A percentile compares a stretch with the other conserved stretches of the same genome.
Evolutionary conservation across 2,888 invertebrate genomes (phyloP).

Genomic region (Idaea biselata): DNA sequence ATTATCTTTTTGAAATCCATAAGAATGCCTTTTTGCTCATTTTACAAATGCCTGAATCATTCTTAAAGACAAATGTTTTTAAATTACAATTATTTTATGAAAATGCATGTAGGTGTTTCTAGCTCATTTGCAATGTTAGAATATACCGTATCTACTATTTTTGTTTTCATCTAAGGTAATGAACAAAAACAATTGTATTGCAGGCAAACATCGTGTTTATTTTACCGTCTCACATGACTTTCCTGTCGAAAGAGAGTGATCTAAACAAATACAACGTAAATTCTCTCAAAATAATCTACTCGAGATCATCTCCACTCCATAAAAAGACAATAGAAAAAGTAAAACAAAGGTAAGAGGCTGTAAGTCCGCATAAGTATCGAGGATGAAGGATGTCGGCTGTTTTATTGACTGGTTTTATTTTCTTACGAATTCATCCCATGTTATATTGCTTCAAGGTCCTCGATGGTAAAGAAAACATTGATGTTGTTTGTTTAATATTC

Average conservation of each 20-base stretch:
- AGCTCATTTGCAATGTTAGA: too few relatives aligned
- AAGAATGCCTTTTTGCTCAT: too few relatives aligned
- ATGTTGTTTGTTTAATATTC: neutral
- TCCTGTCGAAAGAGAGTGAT: slow-evolving; percentile 45
- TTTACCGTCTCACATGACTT: slow-evolving; percentile 47
- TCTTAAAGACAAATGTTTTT: too few relatives aligned
- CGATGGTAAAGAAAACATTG: neutral
- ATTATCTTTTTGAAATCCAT: too few relatives aligned
- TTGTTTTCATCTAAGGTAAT: too few relatives aligned
- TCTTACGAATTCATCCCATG: slow-evolving; percentile 10
- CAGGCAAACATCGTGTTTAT: slow-evolving; percentile 57
- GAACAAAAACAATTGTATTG: too few relatives aligned
- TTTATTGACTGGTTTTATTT: slow-evolving; percentile 24
- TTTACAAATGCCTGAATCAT: too few relatives aligned
- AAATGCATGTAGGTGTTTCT: too few relatives aligned
- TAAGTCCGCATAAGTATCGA: slow-evolving; percentile 20
- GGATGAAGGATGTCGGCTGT: slow-evolving; percentile 19
- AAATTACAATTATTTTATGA: too few relatives aligned
- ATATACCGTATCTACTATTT: too few relatives aligned
- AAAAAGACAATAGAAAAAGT: slow-evolving; percentile 53
- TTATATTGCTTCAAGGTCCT: slow-evolving; percentile 4
- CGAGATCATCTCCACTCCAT: slow-evolving; percentile 57
- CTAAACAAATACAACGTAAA: slow-evolving; percentile 44
- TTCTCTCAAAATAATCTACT: slow-evolving; percentile 58
- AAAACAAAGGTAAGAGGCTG: slow-evolving; percentile 46